A percentile compares a stretch with the other conserved stretches of the same genome.
These are phyloP conservation scores for Eupleurogrammus muticus DNA, from an alignment of 2,797 vertebrate species.

Conservation along the genomic window DNA sequence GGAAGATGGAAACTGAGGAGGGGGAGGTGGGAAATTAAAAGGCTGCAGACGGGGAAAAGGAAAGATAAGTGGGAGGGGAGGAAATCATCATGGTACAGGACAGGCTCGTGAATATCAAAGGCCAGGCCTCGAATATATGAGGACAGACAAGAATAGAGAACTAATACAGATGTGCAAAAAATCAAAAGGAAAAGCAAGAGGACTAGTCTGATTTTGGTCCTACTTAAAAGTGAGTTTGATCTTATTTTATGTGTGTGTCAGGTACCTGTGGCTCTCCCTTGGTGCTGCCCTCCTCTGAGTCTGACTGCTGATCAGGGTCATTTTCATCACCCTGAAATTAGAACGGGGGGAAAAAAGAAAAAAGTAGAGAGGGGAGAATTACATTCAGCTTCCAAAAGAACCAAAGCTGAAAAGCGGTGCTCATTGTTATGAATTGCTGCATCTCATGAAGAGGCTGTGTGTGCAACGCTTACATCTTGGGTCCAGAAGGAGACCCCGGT, in stretches of 20 bases:
- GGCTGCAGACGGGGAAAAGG: slow-evolving; percentile 16
- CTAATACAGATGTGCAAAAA: slow-evolving; percentile 4
- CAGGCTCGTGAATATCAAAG: slow-evolving; percentile 51
- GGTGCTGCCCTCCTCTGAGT: slow-evolving; percentile 93
- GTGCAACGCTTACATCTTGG: slow-evolving; percentile 88
- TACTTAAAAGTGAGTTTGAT: slow-evolving; percentile 37
- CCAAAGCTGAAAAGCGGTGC: slow-evolving; percentile 11
- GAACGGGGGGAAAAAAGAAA: slow-evolving; percentile 44
- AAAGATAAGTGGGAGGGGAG: slow-evolving; percentile 25
- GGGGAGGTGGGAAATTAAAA: slow-evolving; percentile 42
- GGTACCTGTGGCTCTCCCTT: slow-evolving; percentile 92
- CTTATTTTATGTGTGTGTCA: background rate
- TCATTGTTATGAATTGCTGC: background rate
- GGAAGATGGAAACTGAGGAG: slow-evolving; percentile 50
- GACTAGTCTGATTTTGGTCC: slow-evolving; percentile 5
- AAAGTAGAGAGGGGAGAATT: background rate
- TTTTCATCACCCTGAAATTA: slow-evolving; percentile 99
- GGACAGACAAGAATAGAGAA: slow-evolving; percentile 25
- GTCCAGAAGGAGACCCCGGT: slow-evolving; percentile 96
- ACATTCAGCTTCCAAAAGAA: background rate
- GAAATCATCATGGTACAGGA: slow-evolving; percentile 31
- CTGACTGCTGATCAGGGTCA: slow-evolving; percentile 93
- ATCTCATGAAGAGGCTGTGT: background rate
- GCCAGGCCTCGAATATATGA: slow-evolving; percentile 34
- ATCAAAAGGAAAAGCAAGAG: background rate